Conservation (phyloP, 2,797 vertebrate species). For the Acanthurus leucopareius region DNA sequence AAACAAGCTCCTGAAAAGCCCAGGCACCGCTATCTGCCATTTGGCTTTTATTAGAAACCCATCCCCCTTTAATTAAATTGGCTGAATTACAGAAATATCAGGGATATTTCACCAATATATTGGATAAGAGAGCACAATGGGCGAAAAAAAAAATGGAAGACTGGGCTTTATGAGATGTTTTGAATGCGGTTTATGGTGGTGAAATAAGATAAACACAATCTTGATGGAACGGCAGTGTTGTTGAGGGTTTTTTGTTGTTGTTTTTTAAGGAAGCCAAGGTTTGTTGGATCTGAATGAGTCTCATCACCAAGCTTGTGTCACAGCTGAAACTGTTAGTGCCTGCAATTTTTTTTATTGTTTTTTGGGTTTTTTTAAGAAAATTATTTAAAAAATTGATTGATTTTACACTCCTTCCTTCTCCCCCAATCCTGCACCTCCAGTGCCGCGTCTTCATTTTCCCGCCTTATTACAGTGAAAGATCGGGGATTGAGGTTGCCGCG, state of each 20-base stretch:
- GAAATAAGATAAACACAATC: conserved; percentile 73
- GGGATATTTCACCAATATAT: conserved; percentile 78
- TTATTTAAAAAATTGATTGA: conserved; percentile 11
- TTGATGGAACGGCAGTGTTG: conserved; percentile 32
- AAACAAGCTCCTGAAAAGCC: conserved; percentile 78
- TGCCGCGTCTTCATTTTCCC: conserved; percentile 55
- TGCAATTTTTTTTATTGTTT: not conserved
- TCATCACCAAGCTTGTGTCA: conserved; percentile 19
- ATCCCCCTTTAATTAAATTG: conserved; percentile 81
- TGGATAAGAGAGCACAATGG: conserved; percentile 75
- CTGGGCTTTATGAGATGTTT: conserved; percentile 74
- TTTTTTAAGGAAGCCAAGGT: conserved; percentile 36
- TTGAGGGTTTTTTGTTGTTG: conserved; percentile 13
- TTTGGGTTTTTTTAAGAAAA: not conserved
- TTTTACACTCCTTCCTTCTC: conserved; percentile 29
- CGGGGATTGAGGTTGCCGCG: conserved; percentile 76
- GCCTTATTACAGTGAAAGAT: conserved; percentile 73
- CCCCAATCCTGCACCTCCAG: conserved; percentile 46
- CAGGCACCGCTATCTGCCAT: conserved; percentile 79
- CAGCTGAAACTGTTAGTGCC: conserved; percentile 23
- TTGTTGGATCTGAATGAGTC: conserved; percentile 47
- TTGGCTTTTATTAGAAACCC: conserved; percentile 84
- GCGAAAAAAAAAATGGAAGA: conserved; percentile 36
- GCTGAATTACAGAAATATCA: conserved; percentile 79
- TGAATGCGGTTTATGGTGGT: conserved; percentile 57